These are phyloP conservation scores for Eurois occulta DNA, from an alignment of 2,888 invertebrate species.

Conservation along the genomic window DNA sequence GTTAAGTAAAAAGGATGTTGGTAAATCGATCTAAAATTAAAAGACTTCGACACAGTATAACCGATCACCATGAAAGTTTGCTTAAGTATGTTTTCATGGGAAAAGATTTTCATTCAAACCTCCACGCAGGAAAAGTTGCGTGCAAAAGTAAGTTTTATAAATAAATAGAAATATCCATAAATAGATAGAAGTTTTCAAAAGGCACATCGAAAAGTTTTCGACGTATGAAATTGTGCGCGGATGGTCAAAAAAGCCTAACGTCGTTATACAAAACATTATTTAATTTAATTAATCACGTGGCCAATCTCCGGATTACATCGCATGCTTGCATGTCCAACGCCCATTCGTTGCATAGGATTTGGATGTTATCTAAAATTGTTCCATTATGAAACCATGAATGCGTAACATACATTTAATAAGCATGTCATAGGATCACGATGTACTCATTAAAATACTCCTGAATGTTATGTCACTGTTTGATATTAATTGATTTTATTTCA, in stretches of 20 bases:
- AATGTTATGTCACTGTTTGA: neutral
- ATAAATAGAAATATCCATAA: neutral
- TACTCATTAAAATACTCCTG: neutral
- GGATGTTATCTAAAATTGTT: constrained; percentile 42
- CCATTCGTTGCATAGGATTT: constrained; percentile 25
- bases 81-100: neutral
- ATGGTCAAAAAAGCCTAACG: neutral
- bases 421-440: neutral
- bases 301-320: constrained; percentile 33
- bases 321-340: constrained; percentile 10
- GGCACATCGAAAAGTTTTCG: neutral
- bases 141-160: neutral
- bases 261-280: neutral
- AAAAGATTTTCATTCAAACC: neutral
- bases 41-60: neutral
- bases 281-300: constrained; percentile 18
- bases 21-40: neutral
- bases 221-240: neutral
- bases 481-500: neutral
- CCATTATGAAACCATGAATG: constrained; percentile 30
- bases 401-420: constrained; percentile 9
- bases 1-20: neutral
- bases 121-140: neutral
- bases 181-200: neutral
- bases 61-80: neutral